Percentiles rank a stretch among this genome's conserved stretches.
Conservation (phyloP, 2,797 vertebrate species). For the Enteromius mattozi region DNA sequence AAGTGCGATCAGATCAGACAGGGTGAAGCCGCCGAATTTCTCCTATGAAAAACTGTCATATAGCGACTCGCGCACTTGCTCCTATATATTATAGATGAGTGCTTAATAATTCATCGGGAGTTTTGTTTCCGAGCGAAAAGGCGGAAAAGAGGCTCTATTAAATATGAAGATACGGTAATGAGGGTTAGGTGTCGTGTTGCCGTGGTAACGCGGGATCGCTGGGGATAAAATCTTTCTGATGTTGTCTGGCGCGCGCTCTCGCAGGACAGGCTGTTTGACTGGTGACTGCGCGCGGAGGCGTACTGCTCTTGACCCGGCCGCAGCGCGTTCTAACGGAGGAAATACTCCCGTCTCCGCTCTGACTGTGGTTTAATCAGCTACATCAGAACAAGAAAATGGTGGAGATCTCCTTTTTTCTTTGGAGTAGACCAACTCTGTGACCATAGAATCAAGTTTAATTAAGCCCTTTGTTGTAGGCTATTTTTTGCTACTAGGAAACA, state of each 20-base stretch:
- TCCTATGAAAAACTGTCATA: slow-evolving; percentile 49
- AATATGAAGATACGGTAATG: slow-evolving; percentile 58
- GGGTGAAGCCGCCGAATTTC: slow-evolving; percentile 12
- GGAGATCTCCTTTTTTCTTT: neutral
- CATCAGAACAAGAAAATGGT: neutral
- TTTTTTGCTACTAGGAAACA: too few species aligned
- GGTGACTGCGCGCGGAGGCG: slow-evolving; percentile 39
- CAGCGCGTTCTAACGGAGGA: slow-evolving; percentile 12
- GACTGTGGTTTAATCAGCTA: slow-evolving; percentile 25
- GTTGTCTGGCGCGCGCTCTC: slow-evolving; percentile 2
- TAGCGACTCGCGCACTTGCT: slow-evolving; percentile 22
- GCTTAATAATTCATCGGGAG: slow-evolving; percentile 60
- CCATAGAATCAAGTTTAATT: neutral
- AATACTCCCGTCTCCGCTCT: neutral
- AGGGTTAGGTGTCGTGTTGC: slow-evolving; percentile 53
- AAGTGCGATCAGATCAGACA: slow-evolving; percentile 38
- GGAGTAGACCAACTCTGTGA: neutral
- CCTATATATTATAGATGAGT: slow-evolving; percentile 56
- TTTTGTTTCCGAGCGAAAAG: slow-evolving; percentile 58
- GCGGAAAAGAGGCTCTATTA: slow-evolving; percentile 40
- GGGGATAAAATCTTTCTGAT: slow-evolving; percentile 48
- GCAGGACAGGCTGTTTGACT: slow-evolving; percentile 35
- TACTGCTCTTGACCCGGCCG: slow-evolving; percentile 43
- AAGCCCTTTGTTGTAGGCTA: too few species aligned
- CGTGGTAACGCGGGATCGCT: slow-evolving; percentile 41